These are phyloP conservation scores for Engystomops pustulosus DNA, from an alignment of 2,113 vertebrate genomes.

Conservation along the genomic window DNA sequence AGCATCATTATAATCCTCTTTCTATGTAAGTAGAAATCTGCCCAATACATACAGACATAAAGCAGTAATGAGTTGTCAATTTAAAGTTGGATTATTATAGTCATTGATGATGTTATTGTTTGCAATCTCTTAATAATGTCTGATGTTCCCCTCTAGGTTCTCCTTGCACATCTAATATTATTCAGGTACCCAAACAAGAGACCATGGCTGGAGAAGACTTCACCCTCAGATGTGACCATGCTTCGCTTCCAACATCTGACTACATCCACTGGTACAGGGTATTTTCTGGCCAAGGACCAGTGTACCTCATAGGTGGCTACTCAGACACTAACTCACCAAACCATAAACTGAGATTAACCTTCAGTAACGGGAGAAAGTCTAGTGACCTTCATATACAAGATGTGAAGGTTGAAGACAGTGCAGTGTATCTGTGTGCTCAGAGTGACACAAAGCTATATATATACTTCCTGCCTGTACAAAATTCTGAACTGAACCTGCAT, in stretches of 20 bases:
- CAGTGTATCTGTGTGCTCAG: slow-evolving; percentile 34
- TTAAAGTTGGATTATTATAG: no score
- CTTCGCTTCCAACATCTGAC: not conserved
- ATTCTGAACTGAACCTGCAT: no score
- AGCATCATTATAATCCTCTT: not conserved
- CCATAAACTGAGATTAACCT: not conserved
- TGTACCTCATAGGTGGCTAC: not conserved
- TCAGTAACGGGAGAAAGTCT: slow-evolving; percentile 17
- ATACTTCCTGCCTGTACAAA: slow-evolving; percentile 15
- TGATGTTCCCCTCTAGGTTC: not conserved
- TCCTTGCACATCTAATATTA: slow-evolving; percentile 13
- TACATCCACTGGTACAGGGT: slow-evolving; percentile 26
- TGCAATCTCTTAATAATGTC: not conserved
- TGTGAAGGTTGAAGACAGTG: slow-evolving; percentile 8
- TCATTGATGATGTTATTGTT: no score
- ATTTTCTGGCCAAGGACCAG: not conserved
- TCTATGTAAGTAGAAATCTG: slow-evolving; percentile 1
- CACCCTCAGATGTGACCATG: slow-evolving; percentile 30
- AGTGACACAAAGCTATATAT: slow-evolving; percentile 14
- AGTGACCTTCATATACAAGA: not conserved
- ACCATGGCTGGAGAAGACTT: not conserved
- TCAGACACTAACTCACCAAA: not conserved
- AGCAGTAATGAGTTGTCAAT: no score
- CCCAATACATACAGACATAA: not conserved
- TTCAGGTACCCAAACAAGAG: not conserved